Conservation (phyloP, 2,113 vertebrate species). For the Dascyllus trimaculatus region DNA sequence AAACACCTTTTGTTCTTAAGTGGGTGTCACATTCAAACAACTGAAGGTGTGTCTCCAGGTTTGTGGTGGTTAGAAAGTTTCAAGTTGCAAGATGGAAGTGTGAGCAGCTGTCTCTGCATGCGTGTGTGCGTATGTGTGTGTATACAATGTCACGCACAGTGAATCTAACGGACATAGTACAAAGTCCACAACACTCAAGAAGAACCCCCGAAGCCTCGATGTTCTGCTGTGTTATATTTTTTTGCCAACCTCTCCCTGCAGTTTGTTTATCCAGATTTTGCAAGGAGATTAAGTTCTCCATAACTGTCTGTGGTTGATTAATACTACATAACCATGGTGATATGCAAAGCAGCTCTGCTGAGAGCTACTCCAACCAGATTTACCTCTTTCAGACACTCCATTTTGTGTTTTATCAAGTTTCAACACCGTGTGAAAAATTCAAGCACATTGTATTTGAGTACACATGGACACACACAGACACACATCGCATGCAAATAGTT, state of each 20-base stretch:
- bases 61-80: conserved; percentile 24
- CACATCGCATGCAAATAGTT: conserved; percentile 46
- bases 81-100: conserved; percentile 47
- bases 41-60: conserved; percentile 60
- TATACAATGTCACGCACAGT: conserved; percentile 13
- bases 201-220: conserved; percentile 8
- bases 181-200: conserved; percentile 74
- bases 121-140: background rate
- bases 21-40: conserved; percentile 63
- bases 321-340: conserved; percentile 50
- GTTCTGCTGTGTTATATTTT: background rate
- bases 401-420: conserved; percentile 21
- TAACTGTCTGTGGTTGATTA: conserved; percentile 62
- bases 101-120: conserved; percentile 43
- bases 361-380: conserved; percentile 50
- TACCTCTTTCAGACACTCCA: conserved; percentile 26
- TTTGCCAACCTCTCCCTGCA: conserved; percentile 13
- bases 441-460: conserved; percentile 12
- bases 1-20: conserved; percentile 67
- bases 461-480: conserved; percentile 31
- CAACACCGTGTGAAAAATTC: conserved; percentile 18
- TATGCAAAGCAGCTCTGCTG: conserved; percentile 81
- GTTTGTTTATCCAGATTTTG: conserved; percentile 66
- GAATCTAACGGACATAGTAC: conserved; percentile 73
- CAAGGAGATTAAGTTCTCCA: conserved; percentile 59